Evolutionary conservation across 2,797 vertebrate species (phyloP).

Genomic region (Macrochelys suwanniensis): DNA sequence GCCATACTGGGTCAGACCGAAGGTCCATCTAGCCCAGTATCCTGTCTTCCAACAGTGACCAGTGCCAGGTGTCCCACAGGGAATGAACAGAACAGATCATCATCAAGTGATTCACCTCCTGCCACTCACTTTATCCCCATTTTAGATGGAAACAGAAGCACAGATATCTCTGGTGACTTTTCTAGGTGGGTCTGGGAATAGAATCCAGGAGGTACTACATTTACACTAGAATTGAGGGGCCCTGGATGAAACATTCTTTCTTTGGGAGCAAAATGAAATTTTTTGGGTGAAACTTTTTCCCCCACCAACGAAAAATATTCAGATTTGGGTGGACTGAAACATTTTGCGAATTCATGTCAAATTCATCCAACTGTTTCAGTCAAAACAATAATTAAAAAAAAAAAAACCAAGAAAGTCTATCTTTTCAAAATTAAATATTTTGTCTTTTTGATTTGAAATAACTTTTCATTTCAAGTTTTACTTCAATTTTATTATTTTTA

Average conservation of each 20-base stretch:
- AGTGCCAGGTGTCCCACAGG: too few species aligned
- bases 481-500: too few species aligned
- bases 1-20: too few species aligned
- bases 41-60: too few species aligned
- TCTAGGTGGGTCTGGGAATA: not conserved
- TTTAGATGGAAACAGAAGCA: not conserved
- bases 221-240: constrained; percentile 52
- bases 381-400: not conserved
- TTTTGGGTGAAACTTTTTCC: too few species aligned
- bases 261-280: too few species aligned
- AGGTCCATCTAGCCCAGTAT: too few species aligned
- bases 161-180: not conserved
- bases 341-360: too few species aligned
- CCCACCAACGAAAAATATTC: too few species aligned
- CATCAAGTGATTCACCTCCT: too few species aligned
- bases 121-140: not conserved
- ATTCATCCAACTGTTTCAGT: not conserved
- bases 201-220: constrained; percentile 61
- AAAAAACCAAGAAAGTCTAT: not conserved
- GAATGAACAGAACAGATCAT: too few species aligned
- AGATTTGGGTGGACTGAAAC: too few species aligned
- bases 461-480: not conserved
- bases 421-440: not conserved
- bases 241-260: not conserved
- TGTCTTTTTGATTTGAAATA: not conserved